phyloP scores from a whole-genome alignment of 2,888 invertebrate species.

The Saturnia japonica region DNA sequence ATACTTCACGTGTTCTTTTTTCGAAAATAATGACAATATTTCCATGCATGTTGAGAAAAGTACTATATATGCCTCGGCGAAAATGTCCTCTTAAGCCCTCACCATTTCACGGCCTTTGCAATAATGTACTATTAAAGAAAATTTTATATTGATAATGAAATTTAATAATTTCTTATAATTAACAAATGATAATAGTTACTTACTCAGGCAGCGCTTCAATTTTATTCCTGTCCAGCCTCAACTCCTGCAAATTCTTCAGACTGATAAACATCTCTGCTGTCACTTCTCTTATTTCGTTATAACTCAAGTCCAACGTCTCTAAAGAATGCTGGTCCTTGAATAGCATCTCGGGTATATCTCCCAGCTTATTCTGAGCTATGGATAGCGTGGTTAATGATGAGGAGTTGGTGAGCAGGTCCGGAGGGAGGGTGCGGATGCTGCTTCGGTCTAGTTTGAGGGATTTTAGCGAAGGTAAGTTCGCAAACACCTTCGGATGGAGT shows the following conservation, averaged over 20 bases:
- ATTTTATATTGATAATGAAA: no score
- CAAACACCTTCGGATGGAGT: conserved; percentile 10
- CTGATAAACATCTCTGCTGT: conserved; percentile 16
- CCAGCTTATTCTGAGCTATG: conserved; percentile 20
- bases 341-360: conserved; percentile 14
- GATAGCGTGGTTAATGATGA: conserved; percentile 13
- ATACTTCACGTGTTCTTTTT: no score
- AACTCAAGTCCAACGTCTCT: conserved; percentile 19
- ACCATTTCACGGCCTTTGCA: no score
- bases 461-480: conserved; percentile 13
- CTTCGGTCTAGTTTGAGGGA: background rate
- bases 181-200: background rate
- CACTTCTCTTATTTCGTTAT: conserved; percentile 21
- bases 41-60: no score
- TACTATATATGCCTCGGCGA: no score
- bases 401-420: background rate
- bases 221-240: conserved; percentile 23
- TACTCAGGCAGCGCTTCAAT: conserved; percentile 25
- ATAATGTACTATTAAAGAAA: no score
- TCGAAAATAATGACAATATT: no score
- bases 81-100: no score
- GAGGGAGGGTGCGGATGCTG: background rate
- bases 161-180: no score
- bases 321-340: conserved; percentile 17
- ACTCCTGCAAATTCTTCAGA: conserved; percentile 19